These are phyloP conservation scores for Oncorhynchus tshawytscha DNA, from an alignment of 2,113 vertebrate genomes.

Conservation along the genomic window DNA sequence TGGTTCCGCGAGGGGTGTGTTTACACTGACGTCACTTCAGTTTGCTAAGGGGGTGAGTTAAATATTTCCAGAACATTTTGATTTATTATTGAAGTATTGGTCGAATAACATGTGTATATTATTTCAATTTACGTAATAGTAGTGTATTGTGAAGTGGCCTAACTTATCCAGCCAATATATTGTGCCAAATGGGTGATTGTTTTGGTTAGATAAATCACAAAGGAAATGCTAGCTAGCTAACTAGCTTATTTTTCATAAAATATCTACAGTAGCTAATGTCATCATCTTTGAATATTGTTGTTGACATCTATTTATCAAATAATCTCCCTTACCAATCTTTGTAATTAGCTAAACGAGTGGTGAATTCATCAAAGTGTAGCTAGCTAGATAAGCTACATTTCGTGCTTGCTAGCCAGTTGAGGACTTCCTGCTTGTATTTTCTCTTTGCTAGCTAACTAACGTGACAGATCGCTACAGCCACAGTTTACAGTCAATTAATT, in stretches of 20 bases:
- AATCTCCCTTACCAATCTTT: too few relatives aligned
- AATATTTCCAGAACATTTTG: slow-evolving; percentile 17
- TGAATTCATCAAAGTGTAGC: too few relatives aligned
- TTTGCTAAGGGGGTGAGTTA: slow-evolving; percentile 42
- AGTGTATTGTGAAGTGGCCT: neutral
- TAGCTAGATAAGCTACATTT: too few relatives aligned
- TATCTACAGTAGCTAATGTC: too few relatives aligned
- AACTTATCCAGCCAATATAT: neutral
- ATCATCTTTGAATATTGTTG: too few relatives aligned
- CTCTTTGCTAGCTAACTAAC: neutral
- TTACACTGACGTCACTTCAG: slow-evolving; percentile 57
- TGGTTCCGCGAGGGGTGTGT: slow-evolving; percentile 42
- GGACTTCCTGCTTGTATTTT: neutral
- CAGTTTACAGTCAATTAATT: too few relatives aligned
- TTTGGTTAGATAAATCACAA: neutral
- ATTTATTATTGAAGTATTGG: neutral
- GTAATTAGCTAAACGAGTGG: too few relatives aligned
- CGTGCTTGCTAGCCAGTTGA: too few relatives aligned
- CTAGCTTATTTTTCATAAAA: neutral
- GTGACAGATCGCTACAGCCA: too few relatives aligned
- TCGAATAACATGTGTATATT: fast-evolving
- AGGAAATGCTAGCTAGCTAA: slow-evolving; percentile 34
- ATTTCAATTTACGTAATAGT: neutral
- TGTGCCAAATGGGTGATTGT: neutral
- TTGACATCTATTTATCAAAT: too few relatives aligned